A percentile compares a stretch with the other conserved stretches of the same genome.
Conservation (phyloP, 2,797 vertebrate genomes). For the Philypnodon macrostomus region DNA sequence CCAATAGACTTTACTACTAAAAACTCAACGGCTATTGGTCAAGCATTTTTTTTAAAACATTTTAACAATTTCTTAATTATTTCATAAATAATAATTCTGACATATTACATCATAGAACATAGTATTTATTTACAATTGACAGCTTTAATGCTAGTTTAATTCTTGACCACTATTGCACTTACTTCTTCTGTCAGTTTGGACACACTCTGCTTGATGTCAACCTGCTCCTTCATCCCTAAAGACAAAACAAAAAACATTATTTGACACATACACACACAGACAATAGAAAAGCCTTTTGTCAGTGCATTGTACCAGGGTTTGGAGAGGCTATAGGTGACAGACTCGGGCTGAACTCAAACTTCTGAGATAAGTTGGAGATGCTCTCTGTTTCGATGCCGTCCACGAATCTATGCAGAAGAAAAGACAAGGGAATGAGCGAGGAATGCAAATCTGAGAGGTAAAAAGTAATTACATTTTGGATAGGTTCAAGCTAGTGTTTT, state of each 20-base stretch:
- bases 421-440: neutral
- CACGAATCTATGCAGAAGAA: constrained; percentile 71
- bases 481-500: too few relatives aligned
- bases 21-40: too few relatives aligned
- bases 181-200: constrained; percentile 66
- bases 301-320: constrained; percentile 42
- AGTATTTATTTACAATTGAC: too few relatives aligned
- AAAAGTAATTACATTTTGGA: too few relatives aligned
- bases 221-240: constrained; percentile 54
- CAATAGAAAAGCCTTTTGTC: neutral
- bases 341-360: constrained; percentile 79
- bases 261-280: too few relatives aligned
- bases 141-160: too few relatives aligned
- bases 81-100: too few relatives aligned
- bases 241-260: neutral
- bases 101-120: too few relatives aligned
- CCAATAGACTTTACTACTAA: too few relatives aligned
- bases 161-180: too few relatives aligned
- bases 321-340: constrained; percentile 58
- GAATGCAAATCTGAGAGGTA: constrained; percentile 7
- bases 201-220: constrained; percentile 70
- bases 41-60: too few relatives aligned
- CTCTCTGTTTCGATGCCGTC: constrained; percentile 82
- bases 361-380: constrained; percentile 66
- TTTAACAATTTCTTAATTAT: too few relatives aligned